phyloP scores from a whole-genome alignment of 2,888 invertebrate genomes.

The Cephus rjabovi region DNA sequence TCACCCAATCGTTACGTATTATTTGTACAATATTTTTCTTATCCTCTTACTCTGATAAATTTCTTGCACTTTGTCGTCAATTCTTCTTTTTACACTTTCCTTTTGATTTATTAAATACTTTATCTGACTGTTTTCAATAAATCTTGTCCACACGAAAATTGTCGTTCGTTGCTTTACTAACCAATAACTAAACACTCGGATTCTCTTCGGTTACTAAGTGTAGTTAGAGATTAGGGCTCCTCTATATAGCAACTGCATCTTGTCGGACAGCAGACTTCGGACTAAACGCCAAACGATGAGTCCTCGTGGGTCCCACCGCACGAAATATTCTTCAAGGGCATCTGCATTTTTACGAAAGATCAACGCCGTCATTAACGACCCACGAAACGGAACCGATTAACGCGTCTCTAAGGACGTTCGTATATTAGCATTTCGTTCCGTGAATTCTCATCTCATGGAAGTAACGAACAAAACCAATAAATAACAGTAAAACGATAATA shows the following conservation, averaged over 20 bases:
- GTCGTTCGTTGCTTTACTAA: background rate
- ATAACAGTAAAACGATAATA: background rate
- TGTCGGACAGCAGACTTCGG: slow-evolving; percentile 38
- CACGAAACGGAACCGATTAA: slow-evolving; percentile 6
- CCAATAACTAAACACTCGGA: background rate
- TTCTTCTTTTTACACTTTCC: background rate
- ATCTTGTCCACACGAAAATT: background rate
- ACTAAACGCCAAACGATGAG: slow-evolving; percentile 56
- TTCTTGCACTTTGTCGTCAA: background rate
- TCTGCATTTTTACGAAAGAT: slow-evolving; percentile 50
- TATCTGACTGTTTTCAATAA: background rate
- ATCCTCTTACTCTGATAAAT: background rate
- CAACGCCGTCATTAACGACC: slow-evolving; percentile 4
- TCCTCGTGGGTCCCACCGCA: slow-evolving; percentile 40
- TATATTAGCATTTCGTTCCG: slow-evolving; percentile 1
- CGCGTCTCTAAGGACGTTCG: background rate
- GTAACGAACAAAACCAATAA: background rate
- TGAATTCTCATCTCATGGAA: background rate
- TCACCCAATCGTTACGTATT: background rate
- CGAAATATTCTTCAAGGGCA: slow-evolving; percentile 58
- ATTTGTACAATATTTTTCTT: background rate
- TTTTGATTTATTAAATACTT: background rate
- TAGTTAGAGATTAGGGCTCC: background rate
- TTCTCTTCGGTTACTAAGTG: background rate
- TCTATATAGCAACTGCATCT: slow-evolving; percentile 46